A percentile compares a stretch with the other conserved stretches of the same genome.
Evolutionary conservation across 2,797 vertebrate genomes (phyloP).

Genomic region (Hypotaenidia philippensis): DNA sequence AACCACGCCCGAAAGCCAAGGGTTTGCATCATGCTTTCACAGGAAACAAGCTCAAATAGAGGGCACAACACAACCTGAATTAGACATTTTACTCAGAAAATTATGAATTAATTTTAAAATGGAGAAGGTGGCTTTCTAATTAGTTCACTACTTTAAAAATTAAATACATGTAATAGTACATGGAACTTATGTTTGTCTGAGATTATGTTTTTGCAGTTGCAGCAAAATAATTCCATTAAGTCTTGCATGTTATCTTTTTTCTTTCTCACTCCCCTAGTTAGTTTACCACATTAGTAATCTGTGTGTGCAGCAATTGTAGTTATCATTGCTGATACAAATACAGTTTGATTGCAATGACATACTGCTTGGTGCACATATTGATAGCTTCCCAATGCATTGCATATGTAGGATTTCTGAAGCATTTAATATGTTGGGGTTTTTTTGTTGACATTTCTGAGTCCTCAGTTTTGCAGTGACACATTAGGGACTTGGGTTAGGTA

Average conservation of each 20-base stretch:
- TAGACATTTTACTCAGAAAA: not conserved
- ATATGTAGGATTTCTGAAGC: not conserved
- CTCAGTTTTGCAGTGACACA: not conserved
- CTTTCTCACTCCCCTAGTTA: not conserved
- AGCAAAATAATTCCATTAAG: not conserved
- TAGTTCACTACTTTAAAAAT: not conserved
- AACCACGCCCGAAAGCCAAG: accelerated
- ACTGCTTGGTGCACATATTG: not conserved
- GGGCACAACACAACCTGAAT: not conserved
- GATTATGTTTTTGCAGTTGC: not conserved
- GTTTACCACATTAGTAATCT: not conserved
- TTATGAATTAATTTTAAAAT: not conserved
- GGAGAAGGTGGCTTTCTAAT: not conserved
- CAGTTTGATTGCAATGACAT: not conserved
- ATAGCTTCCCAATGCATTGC: not conserved
- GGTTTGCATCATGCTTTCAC: accelerated
- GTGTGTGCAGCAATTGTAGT: not conserved
- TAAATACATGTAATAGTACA: not conserved
- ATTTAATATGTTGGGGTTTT: not conserved
- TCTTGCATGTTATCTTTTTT: not conserved
- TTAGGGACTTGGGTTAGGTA: not conserved
- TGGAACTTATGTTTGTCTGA: not conserved
- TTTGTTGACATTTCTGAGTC: not conserved
- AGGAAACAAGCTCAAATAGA: not conserved
- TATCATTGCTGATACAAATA: not conserved